Conservation (phyloP, 1,140 invertebrate species). For the Achatina immaculata region DNA sequence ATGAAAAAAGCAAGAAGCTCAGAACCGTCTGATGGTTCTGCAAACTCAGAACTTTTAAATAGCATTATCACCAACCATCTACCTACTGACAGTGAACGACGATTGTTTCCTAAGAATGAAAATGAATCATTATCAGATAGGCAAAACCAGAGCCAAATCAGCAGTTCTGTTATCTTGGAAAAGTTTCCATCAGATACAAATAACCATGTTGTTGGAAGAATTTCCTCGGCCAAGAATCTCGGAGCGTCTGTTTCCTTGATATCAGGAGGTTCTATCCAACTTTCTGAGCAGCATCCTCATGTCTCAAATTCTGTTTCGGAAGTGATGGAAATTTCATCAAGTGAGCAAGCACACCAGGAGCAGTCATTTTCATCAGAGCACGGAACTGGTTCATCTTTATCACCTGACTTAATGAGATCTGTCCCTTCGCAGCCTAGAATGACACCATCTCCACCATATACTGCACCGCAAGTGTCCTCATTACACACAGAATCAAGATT, state of each 20-base stretch:
- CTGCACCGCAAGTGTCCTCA: neutral
- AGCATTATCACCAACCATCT: neutral
- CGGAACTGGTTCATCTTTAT: no score
- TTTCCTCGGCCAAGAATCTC: neutral
- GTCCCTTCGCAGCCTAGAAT: neutral
- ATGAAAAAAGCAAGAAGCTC: neutral
- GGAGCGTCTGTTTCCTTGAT: neutral
- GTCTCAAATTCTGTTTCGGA: neutral
- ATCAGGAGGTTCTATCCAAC: neutral
- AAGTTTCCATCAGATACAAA: neutral
- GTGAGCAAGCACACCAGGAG: neutral
- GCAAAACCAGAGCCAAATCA: neutral
- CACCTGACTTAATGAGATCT: no score
- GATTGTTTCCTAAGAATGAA: neutral
- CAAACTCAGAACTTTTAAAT: neutral
- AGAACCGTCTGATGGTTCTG: neutral
- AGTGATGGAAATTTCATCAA: no score
- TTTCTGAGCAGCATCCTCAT: neutral
- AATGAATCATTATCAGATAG: neutral
- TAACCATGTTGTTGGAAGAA: neutral
- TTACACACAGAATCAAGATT: neutral
- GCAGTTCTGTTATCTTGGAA: neutral
- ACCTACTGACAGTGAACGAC: neutral
- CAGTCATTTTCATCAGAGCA: neutral
- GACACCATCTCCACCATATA: neutral